phyloP scores from a whole-genome alignment of 2,797 vertebrate species.

The Cyclopterus lumpus region DNA sequence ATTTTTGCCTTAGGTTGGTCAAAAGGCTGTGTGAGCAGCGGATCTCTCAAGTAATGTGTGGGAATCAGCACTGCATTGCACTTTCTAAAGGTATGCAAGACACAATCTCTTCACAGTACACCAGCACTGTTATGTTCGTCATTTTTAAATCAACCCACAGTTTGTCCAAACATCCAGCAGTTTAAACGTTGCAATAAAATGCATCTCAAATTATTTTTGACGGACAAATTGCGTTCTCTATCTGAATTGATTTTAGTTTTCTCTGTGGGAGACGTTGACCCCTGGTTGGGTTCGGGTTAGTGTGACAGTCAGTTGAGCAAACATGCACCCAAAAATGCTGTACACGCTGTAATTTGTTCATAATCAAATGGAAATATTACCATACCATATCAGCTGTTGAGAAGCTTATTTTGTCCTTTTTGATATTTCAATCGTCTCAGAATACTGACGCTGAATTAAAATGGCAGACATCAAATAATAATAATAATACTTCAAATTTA shows the following conservation, averaged over 20 bases:
- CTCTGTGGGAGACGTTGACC: background rate
- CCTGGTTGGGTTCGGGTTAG: background rate
- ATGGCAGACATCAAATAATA: background rate
- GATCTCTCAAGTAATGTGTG: conserved; percentile 97
- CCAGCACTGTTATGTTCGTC: background rate
- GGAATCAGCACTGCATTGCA: conserved; percentile 97
- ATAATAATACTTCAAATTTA: too few relatives aligned
- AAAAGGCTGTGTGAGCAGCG: conserved; percentile 94
- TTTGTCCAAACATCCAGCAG: background rate
- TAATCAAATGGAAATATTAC: background rate
- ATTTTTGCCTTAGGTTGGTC: conserved; percentile 86
- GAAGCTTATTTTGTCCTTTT: background rate
- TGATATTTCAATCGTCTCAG: background rate
- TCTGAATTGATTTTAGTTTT: background rate
- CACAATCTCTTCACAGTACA: conserved; percentile 12
- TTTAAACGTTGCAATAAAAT: background rate
- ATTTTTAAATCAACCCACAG: background rate
- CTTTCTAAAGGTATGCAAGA: conserved; percentile 92
- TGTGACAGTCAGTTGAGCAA: background rate
- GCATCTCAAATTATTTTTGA: background rate
- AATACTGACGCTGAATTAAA: background rate
- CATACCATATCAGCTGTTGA: background rate
- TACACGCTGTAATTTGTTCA: background rate
- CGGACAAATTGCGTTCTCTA: background rate
- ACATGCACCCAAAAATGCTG: background rate